Conservation (phyloP, 2,797 vertebrate genomes). For the Syndactyla subalaris region DNA sequence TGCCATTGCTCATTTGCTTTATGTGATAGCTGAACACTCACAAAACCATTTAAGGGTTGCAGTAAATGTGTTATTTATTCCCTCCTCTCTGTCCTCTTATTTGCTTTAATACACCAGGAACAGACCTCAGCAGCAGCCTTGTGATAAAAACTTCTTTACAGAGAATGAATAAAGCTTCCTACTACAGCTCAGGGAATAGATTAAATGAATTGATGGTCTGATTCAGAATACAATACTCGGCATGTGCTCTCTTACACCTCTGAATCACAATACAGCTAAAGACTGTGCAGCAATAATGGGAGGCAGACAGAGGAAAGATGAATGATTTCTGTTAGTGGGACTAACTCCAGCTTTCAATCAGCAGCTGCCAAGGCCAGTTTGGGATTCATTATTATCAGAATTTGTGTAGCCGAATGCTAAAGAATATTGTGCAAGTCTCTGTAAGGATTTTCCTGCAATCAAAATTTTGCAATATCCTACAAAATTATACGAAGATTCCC, state of each 20-base stretch:
- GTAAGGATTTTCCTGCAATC: background rate
- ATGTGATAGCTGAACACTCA: background rate
- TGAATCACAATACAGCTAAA: background rate
- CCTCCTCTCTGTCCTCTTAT: background rate
- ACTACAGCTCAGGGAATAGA: background rate
- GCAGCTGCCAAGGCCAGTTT: background rate
- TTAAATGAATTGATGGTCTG: background rate
- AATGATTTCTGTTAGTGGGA: background rate
- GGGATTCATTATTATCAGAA: background rate
- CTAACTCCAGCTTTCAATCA: background rate
- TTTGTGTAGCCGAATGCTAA: background rate
- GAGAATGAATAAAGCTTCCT: background rate
- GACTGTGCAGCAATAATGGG: background rate
- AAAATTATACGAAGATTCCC: background rate
- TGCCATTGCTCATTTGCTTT: background rate
- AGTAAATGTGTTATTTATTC: background rate
- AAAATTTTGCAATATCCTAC: background rate
- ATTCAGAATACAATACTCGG: background rate
- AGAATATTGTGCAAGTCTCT: background rate
- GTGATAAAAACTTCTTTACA: background rate
- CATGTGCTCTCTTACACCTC: background rate
- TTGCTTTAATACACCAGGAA: background rate
- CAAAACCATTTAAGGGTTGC: background rate
- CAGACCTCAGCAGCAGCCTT: background rate
- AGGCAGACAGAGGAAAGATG: background rate